These are phyloP conservation scores for Apis cerana DNA, from an alignment of 1,140 invertebrate species.

Conservation along the genomic window DNA sequence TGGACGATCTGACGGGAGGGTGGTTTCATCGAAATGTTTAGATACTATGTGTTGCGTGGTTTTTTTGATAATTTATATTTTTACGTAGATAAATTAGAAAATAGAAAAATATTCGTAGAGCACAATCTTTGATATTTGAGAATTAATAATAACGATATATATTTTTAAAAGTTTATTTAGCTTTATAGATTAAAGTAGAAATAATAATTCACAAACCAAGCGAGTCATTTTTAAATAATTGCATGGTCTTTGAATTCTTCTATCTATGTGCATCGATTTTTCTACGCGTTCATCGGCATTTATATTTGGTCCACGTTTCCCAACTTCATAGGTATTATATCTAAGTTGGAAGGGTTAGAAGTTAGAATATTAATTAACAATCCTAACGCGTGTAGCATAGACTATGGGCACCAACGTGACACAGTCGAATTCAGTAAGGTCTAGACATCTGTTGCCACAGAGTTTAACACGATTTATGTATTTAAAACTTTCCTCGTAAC, in stretches of 20 bases:
- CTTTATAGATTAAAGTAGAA: no score
- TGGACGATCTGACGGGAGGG: no score
- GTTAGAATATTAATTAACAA: constrained; percentile 19
- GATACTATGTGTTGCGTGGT: no score
- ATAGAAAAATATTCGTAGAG: no score
- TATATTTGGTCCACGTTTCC: background rate
- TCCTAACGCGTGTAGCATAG: background rate
- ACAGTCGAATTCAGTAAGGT: background rate
- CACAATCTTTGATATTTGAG: no score
- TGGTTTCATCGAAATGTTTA: no score
- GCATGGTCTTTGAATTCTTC: background rate
- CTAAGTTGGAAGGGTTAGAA: background rate
- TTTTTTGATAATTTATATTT: no score
- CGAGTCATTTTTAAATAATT: no score
- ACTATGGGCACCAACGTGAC: background rate
- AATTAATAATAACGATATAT: no score
- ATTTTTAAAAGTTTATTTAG: no score
- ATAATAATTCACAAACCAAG: no score
- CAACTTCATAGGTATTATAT: constrained; percentile 1
- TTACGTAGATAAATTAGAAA: no score
- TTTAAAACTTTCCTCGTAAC: constrained; percentile 11
- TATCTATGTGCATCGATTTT: background rate
- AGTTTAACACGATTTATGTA: background rate
- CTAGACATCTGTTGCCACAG: background rate
- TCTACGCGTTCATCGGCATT: background rate